Evolutionary conservation across 2,888 invertebrate species (phyloP).

Genomic region (Peribatodes rhomboidaria): DNA sequence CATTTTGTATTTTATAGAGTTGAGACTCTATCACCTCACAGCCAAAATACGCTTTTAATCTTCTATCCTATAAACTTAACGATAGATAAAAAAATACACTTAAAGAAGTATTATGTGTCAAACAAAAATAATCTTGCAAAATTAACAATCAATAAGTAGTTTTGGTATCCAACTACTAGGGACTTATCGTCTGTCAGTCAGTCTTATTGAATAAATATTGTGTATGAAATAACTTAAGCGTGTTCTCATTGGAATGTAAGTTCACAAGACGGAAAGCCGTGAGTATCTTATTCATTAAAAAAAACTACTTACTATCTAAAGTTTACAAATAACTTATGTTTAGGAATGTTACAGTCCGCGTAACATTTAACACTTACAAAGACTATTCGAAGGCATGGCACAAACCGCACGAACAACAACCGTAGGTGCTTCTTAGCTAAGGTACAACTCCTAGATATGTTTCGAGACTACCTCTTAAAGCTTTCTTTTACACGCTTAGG

Average conservation of each 20-base stretch:
- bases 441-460: constrained; percentile 66
- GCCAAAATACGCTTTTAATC: constrained; percentile 69
- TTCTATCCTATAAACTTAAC: constrained; percentile 48
- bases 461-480: constrained; percentile 70
- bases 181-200: constrained; percentile 68
- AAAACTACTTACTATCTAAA: constrained; percentile 31
- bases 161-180: constrained; percentile 56
- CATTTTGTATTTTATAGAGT: constrained; percentile 56
- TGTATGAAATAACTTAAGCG: constrained; percentile 57
- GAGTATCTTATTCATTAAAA: constrained; percentile 55
- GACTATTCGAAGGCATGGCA: constrained; percentile 63
- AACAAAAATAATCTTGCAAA: constrained; percentile 58
- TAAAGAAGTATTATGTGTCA: constrained; percentile 48
- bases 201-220: constrained; percentile 70
- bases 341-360: constrained; percentile 53
- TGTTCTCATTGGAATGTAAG: constrained; percentile 64
- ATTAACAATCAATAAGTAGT: constrained; percentile 52
- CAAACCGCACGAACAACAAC: constrained; percentile 55
- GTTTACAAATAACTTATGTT: constrained; percentile 48
- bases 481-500: constrained; percentile 63
- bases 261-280: constrained; percentile 54
- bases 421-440: constrained; percentile 46
- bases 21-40: constrained; percentile 71
- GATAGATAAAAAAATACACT: constrained; percentile 40
- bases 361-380: constrained; percentile 49